Evolutionary conservation across 2,113 vertebrate species (phyloP), one percentile per base, ranked within the genome.

Genomic region (Natator depressus): DNA sequence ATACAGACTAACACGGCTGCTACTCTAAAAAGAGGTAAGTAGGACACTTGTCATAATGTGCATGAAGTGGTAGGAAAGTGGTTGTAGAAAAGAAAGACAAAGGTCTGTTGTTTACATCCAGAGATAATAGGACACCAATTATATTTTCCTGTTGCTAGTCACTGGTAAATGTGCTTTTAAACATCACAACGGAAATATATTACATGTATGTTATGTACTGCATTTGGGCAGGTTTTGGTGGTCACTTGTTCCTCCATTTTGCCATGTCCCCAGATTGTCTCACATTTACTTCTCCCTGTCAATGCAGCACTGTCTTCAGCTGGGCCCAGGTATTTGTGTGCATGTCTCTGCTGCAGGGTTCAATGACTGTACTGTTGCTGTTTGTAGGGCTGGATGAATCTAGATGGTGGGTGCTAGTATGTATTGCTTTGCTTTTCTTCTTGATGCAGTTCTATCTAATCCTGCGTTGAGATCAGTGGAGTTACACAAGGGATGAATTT

Each of bases 101-200:
- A 12, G 75, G 55, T 85, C 59, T 75, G 88, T 89, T 82, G 62
- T 25, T 76, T 76, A 85, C 85, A 65, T 85, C 91, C 89, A 84
- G 95, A 93, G 94, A 93, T 93, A 78, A 86, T 80, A 89, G 87
- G 89, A 82, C 14, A 82, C 89, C 90, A 94, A 89, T 83, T 82
- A 96, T 91, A 59, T 87, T 92, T 96, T 97, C 95, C 84, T 96
- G 62, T 85, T 95, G 85, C 95, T 91, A 94, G 27, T 8, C 91
- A 86, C 55, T 27, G 20, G 81, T 94, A 97, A 94, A 96, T 95
- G 59, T 76, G 55, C 89, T 96, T 57, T 72, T 53, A 91, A 93
- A 91, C 93, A 84, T 69, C 14, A 0, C 4, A 0, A 0, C 1
- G 59, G 16, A 38, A 89, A 82, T 46, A 1, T 47, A 92, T 55